Evolutionary conservation across 1,140 invertebrate species (phyloP).

Genomic region (Papilio glaucus): DNA sequence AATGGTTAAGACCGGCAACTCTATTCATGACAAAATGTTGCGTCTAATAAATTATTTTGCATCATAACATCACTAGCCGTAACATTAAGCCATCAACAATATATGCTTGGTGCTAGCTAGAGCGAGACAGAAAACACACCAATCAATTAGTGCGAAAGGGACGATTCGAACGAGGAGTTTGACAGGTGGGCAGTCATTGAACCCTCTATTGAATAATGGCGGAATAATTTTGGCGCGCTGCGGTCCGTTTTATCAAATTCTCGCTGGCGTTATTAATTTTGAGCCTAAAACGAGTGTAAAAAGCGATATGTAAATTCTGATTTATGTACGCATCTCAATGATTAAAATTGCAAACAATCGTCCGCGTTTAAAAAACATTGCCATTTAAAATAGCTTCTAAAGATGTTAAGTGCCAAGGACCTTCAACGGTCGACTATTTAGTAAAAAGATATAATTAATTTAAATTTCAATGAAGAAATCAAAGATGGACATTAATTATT

Average conservation of each 20-base stretch:
- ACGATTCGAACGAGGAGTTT: neutral
- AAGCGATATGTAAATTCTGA: constrained; percentile 25
- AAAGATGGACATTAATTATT: neutral
- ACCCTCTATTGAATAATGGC: constrained; percentile 36
- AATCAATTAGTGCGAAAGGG: neutral
- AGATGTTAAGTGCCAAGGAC: neutral
- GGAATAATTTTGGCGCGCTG: constrained; percentile 36
- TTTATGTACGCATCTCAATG: constrained; percentile 11
- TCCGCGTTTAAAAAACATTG: neutral
- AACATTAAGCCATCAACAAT: constrained; percentile 17
- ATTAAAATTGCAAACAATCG: constrained; percentile 9
- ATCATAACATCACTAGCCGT: constrained; percentile 14
- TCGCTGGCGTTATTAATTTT: constrained; percentile 28
- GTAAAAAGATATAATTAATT: neutral
- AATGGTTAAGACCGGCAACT: neutral
- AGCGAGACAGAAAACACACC: neutral
- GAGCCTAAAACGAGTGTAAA: constrained; percentile 4
- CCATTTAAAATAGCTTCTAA: too few relatives aligned
- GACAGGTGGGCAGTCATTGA: constrained; percentile 37
- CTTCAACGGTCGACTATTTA: neutral
- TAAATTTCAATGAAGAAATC: neutral
- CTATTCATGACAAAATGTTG: neutral
- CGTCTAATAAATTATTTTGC: neutral
- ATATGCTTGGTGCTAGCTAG: constrained; percentile 1
- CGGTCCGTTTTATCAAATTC: constrained; percentile 32